Evolutionary conservation across 2,113 vertebrate species (phyloP), one percentile per base, ranked within the genome.

Genomic region (Calyptommatus sinebrachiatus): DNA sequence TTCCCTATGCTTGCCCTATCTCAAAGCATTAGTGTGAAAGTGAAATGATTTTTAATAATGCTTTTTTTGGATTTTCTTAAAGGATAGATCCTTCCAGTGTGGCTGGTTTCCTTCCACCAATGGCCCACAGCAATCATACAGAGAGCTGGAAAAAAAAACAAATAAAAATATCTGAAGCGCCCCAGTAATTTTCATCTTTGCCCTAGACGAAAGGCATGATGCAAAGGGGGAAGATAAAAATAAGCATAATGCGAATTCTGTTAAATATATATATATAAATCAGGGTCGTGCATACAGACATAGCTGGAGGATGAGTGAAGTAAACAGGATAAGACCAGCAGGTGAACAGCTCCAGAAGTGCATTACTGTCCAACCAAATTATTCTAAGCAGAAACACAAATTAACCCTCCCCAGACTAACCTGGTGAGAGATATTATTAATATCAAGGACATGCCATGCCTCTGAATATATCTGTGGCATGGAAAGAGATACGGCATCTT

Each of bases 401-500:
- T 85, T 81, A 90, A 84, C 80, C 31, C 79, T 71, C 53, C n/a
- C 41, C 70, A 80, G 57, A 31, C 67, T 60, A 63, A 69, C 5
- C 41, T 26, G 7, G 78, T 70, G 22, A 68, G 77, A 83, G 89
- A 82, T 63, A 79, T 84, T 87, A 73, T 20, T 4, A 45, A 86
- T 84, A 89, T 78, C 86, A 91, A 93, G 89, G 89, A 71, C 89
- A 82, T 86, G 73, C 82, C 80, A 89, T 82, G 70, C 87, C 76
- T 21, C 11, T 80, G 82, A 89, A 80, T 81, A 48, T 48, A 81
- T 84, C 80, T 78, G 72, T 76, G 89, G 82, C 83, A 88, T 76
- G 20, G 86, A 90, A 93, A 92, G 90, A 90, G 66, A 83, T 87
- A 89, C 24, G 70, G 0, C 86, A 90, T 91, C 88, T 92, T 94